phyloP scores from a whole-genome alignment of 2,888 invertebrate genomes.

The Penaeus monodon region DNA sequence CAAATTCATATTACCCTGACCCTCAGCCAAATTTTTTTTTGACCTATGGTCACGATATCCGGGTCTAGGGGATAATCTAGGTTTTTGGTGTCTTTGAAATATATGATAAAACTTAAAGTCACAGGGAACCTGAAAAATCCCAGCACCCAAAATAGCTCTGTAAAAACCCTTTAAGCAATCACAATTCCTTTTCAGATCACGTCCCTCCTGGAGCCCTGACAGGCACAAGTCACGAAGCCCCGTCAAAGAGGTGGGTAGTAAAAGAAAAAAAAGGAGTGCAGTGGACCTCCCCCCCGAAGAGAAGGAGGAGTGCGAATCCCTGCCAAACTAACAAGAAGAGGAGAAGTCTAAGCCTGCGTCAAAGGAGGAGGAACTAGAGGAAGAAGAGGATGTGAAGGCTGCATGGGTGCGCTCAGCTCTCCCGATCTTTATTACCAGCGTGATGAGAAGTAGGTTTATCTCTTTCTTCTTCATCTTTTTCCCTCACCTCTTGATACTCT shows the following conservation, averaged over 20 bases:
- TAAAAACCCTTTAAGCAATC: no score
- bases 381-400: constrained; percentile 61
- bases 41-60: no score
- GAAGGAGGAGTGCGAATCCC: background rate
- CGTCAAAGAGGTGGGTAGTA: background rate
- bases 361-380: constrained; percentile 47
- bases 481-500: background rate
- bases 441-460: constrained; percentile 71
- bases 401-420: constrained; percentile 89
- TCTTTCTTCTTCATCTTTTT: background rate
- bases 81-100: no score
- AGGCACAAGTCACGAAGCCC: background rate
- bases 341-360: constrained; percentile 16
- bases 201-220: background rate
- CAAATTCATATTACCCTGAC: no score
- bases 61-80: no score
- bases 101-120: no score
- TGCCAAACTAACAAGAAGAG: constrained; percentile 11
- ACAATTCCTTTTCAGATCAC: no score
- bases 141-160: no score
- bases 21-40: no score
- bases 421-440: constrained; percentile 87
- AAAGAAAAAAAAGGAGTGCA: background rate
- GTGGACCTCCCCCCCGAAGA: constrained; percentile 1
- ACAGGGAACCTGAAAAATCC: no score